These are phyloP conservation scores for Meloidogyne chitwoodi DNA, from an alignment of 1,140 invertebrate species.

Conservation along the genomic window DNA sequence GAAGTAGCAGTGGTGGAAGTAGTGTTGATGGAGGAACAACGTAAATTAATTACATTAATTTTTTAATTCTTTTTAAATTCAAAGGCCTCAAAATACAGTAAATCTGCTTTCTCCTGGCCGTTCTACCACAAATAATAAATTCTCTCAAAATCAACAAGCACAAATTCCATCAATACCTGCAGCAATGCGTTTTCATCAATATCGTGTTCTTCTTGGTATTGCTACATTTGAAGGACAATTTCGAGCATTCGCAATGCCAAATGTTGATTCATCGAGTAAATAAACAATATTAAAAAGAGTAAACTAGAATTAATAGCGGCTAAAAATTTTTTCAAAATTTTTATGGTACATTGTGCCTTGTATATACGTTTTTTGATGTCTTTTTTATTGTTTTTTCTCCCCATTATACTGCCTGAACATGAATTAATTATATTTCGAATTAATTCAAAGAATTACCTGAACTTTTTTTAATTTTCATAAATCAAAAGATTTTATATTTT, in stretches of 20 bases:
- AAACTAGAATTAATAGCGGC: background rate
- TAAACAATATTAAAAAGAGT: background rate
- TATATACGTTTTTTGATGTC: background rate
- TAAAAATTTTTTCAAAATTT: background rate
- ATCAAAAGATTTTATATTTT: too few relatives aligned
- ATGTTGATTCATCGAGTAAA: background rate
- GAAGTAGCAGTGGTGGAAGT: conserved; percentile 17
- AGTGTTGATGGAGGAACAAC: background rate
- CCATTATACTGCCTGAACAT: background rate
- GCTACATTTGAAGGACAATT: conserved; percentile 22
- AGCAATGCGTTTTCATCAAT: conserved; percentile 30
- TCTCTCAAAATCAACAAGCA: background rate
- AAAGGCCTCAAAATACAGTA: background rate
- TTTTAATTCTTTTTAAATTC: too few relatives aligned
- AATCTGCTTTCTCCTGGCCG: background rate
- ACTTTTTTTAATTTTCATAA: background rate
- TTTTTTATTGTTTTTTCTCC: background rate
- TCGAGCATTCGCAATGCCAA: conserved; percentile 20
- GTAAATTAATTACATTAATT: background rate
- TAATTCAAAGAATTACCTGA: background rate
- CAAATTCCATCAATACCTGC: background rate
- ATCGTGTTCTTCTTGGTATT: conserved; percentile 25
- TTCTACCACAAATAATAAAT: background rate
- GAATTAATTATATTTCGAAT: background rate
- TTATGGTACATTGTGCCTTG: background rate